phyloP scores from a whole-genome alignment of 1,140 invertebrate species.

The Aphelenchoides fujianensis region DNA sequence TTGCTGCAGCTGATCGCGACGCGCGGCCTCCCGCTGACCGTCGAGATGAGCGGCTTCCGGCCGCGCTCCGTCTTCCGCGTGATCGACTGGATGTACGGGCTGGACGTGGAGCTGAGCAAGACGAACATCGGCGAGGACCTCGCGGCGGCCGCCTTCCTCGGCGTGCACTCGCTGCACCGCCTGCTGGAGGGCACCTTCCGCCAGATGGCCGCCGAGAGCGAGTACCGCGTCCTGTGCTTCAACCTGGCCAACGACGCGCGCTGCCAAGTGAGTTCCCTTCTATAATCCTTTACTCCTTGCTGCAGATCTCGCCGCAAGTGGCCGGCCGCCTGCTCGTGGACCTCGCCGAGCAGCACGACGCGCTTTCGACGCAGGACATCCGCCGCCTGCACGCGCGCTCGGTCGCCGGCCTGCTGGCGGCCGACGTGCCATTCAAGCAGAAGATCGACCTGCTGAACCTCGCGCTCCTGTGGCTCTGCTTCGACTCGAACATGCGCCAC shows the following conservation, averaged over 20 bases:
- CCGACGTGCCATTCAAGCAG: constrained; percentile 10
- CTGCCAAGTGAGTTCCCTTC: background rate
- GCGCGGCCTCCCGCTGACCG: background rate
- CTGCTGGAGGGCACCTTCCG: constrained; percentile 16
- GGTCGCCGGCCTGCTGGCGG: background rate
- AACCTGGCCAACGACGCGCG: constrained; percentile 15
- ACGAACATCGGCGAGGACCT: constrained; percentile 2
- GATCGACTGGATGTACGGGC: constrained; percentile 19
- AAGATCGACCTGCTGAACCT: constrained; percentile 17
- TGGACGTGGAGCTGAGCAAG: background rate
- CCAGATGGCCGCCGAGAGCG: background rate
- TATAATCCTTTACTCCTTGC: background rate
- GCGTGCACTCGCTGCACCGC: constrained; percentile 13
- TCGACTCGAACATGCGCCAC: constrained; percentile 13
- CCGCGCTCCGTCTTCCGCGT: constrained; percentile 14
- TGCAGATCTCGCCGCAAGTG: constrained; percentile 1
- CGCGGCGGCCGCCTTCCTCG: constrained; percentile 4
- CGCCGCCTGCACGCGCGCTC: background rate
- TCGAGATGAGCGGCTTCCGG: background rate
- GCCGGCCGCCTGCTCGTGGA: background rate
- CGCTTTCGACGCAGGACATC: constrained; percentile 10
- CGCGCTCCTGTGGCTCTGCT: background rate
- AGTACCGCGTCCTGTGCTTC: constrained; percentile 3
- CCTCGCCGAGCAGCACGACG: background rate
- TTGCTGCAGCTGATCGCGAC: background rate